Base-by-base conservation (phyloP, 2,888 invertebrate genomes). In the Mesochorus sp. region DNA sequence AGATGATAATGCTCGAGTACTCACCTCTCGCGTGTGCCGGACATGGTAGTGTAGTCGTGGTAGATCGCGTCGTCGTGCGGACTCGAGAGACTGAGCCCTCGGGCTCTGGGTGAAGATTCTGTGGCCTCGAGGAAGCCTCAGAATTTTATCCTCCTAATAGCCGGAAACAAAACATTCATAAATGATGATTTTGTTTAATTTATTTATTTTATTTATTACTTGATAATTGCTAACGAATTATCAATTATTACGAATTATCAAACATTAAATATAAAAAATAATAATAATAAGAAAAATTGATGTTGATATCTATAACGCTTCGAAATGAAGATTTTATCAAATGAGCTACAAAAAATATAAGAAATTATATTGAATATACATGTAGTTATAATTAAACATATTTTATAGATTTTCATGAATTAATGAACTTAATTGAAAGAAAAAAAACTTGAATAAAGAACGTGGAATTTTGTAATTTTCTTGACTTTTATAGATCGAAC, bases 81-180 rank as follows among this genome's bases (percentile, higher is more conserved):
- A 42, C 51, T 42, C 3, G 61, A 28, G 24, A 71, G 76, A 72
- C 66, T 59, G 57, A 19, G 66, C 76, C 77, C 79, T 31, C 61
- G 14, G 76, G 81, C 81, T 79, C 74, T 81, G 79, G 81, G 79
- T 81, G 79, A 80, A 42, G 61, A 71, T 42, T 44, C 26, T 59
- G 28, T 14, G 55, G 44, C 71, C 67, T 57, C 77, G 49, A 62
- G 62, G 10, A 49, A 68, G 34, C 21, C 51, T 51, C 44, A 14
- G 10, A 21, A 37, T 19, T 44, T 61, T 28, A 51, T 61, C 51
- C 31, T 53, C 39, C 19, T 51, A 17, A 6, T 17, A 28, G 49
- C 2, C 10, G 12, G 21, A 19, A 51, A 21, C 37, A 57, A 31
- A 47, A 14, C 37, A 28, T 57, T 62, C 34, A 31, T 47, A 42